Evolutionary conservation across 2,113 vertebrate species (phyloP), one percentile per base, ranked within the genome.

Genomic region (Protomyctophum bolini): DNA sequence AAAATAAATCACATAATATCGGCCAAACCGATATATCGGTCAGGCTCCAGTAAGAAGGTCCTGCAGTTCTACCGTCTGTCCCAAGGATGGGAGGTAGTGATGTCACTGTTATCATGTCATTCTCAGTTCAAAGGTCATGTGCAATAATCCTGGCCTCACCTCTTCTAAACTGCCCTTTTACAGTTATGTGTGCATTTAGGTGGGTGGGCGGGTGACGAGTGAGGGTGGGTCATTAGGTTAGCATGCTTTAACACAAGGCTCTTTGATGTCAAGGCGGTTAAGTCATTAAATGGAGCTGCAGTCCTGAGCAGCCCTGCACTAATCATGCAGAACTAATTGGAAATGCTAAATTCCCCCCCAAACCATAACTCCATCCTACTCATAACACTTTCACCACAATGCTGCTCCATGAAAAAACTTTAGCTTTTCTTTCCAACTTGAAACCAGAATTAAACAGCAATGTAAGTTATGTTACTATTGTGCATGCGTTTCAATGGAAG

Each of bases 271-370:
- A 56, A 76, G 70, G 66, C 12, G 77, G 74, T 65, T 0, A 51
- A 79, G 65, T 69, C 79, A 64, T 85, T 76, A 85, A 80, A 81
- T 57, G 63, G 41, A 47, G 60, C 86, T 28, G 21, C 68, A 48
- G 66, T 82, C 76, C 56, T 62, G 70, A 76, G 59, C 7, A 68
- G 69, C 61, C 64, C 50, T 47, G 51, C 47, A 66, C 49, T 68
- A 63, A 80, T 72, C 10, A 66, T 11, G 55, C 46, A 21, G 61
- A 48, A 81, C 77, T 88, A 79, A 87, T 85, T 80, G 69, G 10
- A 72, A 66, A 66, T 49, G 63, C 7, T 51, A 67, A 69, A 79
- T 33, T 55, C 14, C 50, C 57, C 3, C 10, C 7, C 7, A 0
- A 58, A 58, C n/a, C n/a, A 15, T 14, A 14, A 56, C 54, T 56